Percentiles rank a stretch among this genome's conserved stretches.
phyloP scores from a whole-genome alignment of 1,140 invertebrate genomes.

The Drosophila pseudoobscura region DNA sequence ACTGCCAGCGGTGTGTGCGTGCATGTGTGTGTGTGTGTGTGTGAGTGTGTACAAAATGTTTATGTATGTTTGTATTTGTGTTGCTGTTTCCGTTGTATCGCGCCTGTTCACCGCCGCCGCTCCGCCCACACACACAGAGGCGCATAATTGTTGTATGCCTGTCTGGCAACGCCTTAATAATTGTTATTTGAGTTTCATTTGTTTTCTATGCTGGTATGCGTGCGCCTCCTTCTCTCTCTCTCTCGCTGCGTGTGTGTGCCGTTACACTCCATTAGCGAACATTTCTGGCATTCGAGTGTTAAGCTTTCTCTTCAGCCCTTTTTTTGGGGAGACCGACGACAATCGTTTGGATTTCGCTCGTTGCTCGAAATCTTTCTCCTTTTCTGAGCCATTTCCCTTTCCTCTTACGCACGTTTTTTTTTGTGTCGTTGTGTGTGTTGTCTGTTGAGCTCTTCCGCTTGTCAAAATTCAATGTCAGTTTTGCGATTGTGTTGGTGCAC shows the following conservation, averaged over 20 bases:
- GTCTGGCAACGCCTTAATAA: slow-evolving; percentile 83
- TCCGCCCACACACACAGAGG: slow-evolving; percentile 71
- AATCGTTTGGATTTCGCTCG: slow-evolving; percentile 19
- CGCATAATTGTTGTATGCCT: slow-evolving; percentile 75
- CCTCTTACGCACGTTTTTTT: not conserved
- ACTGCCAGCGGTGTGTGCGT: slow-evolving; percentile 35
- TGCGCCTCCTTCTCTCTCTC: not conserved
- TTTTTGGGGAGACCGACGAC: slow-evolving; percentile 36
- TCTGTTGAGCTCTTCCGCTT: slow-evolving; percentile 47
- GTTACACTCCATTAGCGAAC: slow-evolving; percentile 77
- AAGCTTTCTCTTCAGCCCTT: slow-evolving; percentile 76
- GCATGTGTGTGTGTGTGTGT: slow-evolving; percentile 13
- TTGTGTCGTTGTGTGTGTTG: slow-evolving; percentile 2
- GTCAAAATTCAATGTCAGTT: slow-evolving; percentile 81
- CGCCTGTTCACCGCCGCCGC: slow-evolving; percentile 53
- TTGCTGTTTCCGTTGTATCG: slow-evolving; percentile 60
- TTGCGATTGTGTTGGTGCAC: slow-evolving; percentile 38
- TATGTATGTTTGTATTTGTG: slow-evolving; percentile 37
- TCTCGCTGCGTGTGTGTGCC: slow-evolving; percentile 45
- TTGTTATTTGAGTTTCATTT: slow-evolving; percentile 83
- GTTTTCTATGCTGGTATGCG: slow-evolving; percentile 36
- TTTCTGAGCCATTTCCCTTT: slow-evolving; percentile 16
- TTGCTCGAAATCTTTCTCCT: slow-evolving; percentile 24
- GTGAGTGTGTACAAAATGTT: slow-evolving; percentile 7
- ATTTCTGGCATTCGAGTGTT: slow-evolving; percentile 63